Percentiles rank a stretch among this genome's conserved stretches.
These are phyloP conservation scores for Tetropium fuscum DNA, from an alignment of 2,888 invertebrate species.

Conservation along the genomic window DNA sequence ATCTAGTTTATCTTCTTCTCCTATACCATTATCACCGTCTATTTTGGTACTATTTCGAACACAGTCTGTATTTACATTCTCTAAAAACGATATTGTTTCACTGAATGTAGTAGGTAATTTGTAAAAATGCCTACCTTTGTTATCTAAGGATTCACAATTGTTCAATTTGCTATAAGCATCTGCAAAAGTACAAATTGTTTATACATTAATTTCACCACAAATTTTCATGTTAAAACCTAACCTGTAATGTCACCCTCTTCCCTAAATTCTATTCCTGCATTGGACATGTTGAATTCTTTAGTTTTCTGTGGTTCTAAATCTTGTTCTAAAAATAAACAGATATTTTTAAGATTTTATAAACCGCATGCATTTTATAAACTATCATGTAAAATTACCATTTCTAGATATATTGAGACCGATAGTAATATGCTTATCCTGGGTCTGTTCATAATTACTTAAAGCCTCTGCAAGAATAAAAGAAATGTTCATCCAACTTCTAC, in stretches of 20 bases:
- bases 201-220: background rate
- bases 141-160: conserved; percentile 6
- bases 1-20: conserved; percentile 1
- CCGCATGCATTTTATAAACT: conserved; percentile 2
- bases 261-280: conserved; percentile 1
- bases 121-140: conserved; percentile 4
- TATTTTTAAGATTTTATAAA: background rate
- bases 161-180: background rate
- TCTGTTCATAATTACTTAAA: conserved; percentile 37
- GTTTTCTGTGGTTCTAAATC: background rate
- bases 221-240: conserved; percentile 1
- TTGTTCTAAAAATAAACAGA: conserved; percentile 14
- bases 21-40: conserved; percentile 8
- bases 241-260: background rate
- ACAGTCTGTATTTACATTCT: conserved; percentile 14
- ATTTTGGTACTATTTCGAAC: conserved; percentile 20
- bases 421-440: conserved; percentile 26
- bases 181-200: conserved; percentile 1
- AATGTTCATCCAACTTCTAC: background rate
- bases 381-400: conserved; percentile 29
- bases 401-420: conserved; percentile 13
- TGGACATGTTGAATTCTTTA: conserved; percentile 4
- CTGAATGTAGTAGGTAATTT: background rate
- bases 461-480: conserved; percentile 35
- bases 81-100: conserved; percentile 1